Conservation (phyloP, 2,113 vertebrate genomes). For the Mesoclemmys tuberculata region DNA sequence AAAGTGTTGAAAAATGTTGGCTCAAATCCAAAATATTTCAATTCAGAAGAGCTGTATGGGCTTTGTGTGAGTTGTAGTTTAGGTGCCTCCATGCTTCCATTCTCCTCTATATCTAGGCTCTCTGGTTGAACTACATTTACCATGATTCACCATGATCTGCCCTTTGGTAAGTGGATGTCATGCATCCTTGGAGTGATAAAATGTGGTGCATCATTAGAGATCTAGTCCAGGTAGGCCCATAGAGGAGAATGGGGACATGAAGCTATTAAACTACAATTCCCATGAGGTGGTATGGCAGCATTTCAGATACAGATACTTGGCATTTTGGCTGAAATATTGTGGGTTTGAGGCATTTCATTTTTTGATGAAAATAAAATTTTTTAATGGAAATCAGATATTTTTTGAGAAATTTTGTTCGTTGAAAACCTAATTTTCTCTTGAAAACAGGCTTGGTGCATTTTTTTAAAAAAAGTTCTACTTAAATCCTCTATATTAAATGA, state of each 20-base stretch:
- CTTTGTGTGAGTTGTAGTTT: background rate
- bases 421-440: background rate
- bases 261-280: background rate
- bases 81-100: background rate
- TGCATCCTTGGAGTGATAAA: background rate
- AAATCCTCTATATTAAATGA: background rate
- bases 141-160: background rate
- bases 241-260: background rate
- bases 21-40: background rate
- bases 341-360: background rate
- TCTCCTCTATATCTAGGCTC: background rate
- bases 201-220: background rate
- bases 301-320: background rate
- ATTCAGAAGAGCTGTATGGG: background rate
- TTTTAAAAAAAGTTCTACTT: background rate
- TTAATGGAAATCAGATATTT: rapidly evolving
- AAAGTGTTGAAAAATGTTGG: background rate
- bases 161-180: background rate
- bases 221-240: background rate
- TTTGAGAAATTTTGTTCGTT: background rate
- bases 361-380: background rate
- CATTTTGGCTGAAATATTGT: background rate
- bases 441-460: background rate
- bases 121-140: background rate
- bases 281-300: background rate